phyloP scores from a whole-genome alignment of 1,140 invertebrate species.

The Subanguina moxae region DNA sequence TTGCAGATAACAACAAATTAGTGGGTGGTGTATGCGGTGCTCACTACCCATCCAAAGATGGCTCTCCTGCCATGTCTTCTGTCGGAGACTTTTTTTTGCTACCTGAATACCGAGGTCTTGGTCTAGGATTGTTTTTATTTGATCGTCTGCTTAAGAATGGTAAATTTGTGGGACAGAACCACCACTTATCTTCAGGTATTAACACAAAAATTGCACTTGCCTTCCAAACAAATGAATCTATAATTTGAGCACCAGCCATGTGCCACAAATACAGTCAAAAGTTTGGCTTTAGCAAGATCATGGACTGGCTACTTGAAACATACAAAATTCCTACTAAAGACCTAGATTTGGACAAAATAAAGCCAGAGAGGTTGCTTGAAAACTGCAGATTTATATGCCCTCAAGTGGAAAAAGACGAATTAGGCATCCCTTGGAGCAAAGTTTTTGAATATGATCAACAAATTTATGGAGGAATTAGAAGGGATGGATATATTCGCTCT shows the following conservation, averaged over 20 bases:
- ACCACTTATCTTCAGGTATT: not conserved
- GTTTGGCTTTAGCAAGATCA: not conserved
- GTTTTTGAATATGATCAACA: not conserved
- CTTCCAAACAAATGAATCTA: not conserved
- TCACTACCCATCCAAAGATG: not conserved
- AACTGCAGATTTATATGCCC: not conserved
- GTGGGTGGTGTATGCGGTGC: not conserved
- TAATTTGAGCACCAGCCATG: not conserved
- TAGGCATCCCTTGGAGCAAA: not conserved
- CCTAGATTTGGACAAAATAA: not conserved
- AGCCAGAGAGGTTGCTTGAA: not conserved
- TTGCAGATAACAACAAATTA: not conserved
- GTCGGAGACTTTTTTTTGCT: not conserved
- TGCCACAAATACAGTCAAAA: constrained; percentile 1
- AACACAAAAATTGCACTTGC: not conserved
- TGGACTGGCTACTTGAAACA: not conserved
- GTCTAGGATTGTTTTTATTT: not conserved
- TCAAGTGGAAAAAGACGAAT: not conserved
- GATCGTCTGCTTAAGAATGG: not conserved
- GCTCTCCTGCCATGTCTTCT: constrained; percentile 1
- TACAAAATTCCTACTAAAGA: not conserved
- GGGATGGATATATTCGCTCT: not conserved
- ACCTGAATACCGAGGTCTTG: not conserved
- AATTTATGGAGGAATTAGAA: not conserved
- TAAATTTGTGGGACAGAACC: not conserved